Conservation (phyloP, 2,888 invertebrate species). For the Drosophila setosimentum region DNA sequence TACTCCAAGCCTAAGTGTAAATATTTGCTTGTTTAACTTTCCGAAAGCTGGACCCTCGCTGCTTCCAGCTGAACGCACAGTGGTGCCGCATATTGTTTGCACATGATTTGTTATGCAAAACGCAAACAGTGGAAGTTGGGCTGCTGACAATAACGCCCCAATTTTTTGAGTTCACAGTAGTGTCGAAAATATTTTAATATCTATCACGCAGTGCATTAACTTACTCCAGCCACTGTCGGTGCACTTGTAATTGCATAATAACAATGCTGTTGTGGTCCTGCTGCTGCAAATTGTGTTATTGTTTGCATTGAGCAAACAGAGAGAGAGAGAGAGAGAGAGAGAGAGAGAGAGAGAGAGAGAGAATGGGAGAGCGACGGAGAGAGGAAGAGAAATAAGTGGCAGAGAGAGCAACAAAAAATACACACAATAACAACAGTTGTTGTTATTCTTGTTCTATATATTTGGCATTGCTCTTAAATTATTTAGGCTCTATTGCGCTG, state of each 20-base stretch:
- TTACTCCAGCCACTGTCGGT: conserved; percentile 53
- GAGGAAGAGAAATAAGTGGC: too few species aligned
- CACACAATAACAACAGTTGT: conserved; percentile 1
- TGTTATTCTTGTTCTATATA: conserved; percentile 1
- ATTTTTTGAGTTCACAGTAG: conserved; percentile 16
- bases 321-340: not conserved
- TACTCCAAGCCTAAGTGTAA: conserved; percentile 41
- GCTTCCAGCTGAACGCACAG: conserved; percentile 42
- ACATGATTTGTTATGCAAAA: conserved; percentile 74
- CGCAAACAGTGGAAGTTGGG: conserved; percentile 48
- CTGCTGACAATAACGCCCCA: not conserved
- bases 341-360: not conserved
- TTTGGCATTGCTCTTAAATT: conserved; percentile 55
- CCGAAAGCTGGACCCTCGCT: conserved; percentile 11
- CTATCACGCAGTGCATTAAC: conserved; percentile 70
- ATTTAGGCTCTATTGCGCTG: conserved; percentile 48
- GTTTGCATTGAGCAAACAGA: conserved; percentile 31
- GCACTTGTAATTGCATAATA: conserved; percentile 76
- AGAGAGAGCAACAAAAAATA: not conserved
- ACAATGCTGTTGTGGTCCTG: conserved; percentile 55
- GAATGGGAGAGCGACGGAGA: too few species aligned
- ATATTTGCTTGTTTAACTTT: conserved; percentile 65
- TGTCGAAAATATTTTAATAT: conserved; percentile 72
- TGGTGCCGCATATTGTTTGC: conserved; percentile 63
- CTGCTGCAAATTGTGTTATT: conserved; percentile 44